Evolutionary conservation across 2,797 vertebrate genomes (phyloP), one percentile per base, ranked within the genome.

Genomic region (Sebastes matsubarae): DNA sequence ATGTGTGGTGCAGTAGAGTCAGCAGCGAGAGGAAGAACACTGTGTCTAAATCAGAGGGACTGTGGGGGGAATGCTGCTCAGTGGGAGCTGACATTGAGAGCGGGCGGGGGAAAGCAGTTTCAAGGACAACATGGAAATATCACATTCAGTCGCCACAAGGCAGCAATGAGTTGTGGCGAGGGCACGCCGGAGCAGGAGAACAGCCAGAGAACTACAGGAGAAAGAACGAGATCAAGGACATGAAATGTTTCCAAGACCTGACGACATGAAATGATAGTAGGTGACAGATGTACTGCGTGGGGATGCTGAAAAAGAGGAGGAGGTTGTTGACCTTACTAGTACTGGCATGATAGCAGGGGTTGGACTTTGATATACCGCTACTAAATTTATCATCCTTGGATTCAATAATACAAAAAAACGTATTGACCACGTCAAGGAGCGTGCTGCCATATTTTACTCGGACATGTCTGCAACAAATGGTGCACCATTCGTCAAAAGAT

Each of bases 61-160:
- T 27, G 78, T 16, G 42, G 72, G 80, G 79, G 32, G 36, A 50
- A 73, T 14, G 77, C 65, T 59, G 82, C 86, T 77, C 72, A 3
- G 80, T 72, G 29, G 76, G 86, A 79, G 81, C 24, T 60, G 90
- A 92, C 92, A 89, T 88, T 93, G 85, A 88, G 83, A 85, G 72
- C 71, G 27, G 71, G 70, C 11, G 16, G 72, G 60, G 69, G 16
- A 25, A 73, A 29, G 75, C 84, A 29, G 74, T 81, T 90, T 93
- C 91, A 93, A 93, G 93, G 92, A 83, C 92, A 87, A 89, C 83
- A 75, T 87, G 86, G 85, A 93, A 92, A 94, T 89, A 90, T 92
- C 89, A 79, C 91, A 80, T 75, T 30, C 54, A 32, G 30, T 59
- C 27, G 66, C 86, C 81, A 91, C 81, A 65, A 84, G 80, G 81